A percentile compares a stretch with the other conserved stretches of the same genome.
phyloP scores from a whole-genome alignment of 2,113 vertebrate species.

The Leptosomus discolor region DNA sequence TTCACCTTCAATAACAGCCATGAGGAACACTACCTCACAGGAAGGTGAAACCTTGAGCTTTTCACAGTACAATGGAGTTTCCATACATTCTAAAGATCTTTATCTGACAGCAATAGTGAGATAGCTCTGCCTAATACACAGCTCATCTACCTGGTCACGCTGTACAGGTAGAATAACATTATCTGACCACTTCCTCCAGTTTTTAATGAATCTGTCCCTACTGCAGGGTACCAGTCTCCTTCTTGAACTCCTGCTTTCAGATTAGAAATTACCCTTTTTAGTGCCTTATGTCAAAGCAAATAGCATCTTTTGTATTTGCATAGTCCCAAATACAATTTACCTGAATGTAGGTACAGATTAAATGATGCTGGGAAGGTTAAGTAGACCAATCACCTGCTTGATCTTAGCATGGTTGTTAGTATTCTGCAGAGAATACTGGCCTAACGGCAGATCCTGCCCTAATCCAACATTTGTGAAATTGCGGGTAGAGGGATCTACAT shows the following conservation, averaged over 20 bases:
- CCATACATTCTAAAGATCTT: not conserved
- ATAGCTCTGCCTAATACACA: not conserved
- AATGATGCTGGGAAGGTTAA: not conserved
- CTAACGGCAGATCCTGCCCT: not conserved
- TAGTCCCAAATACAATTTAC: not conserved
- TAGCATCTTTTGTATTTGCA: not conserved
- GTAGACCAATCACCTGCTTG: not conserved
- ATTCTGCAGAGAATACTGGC: not conserved
- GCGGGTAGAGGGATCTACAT: not conserved
- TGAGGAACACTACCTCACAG: not conserved
- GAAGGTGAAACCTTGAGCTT: not conserved
- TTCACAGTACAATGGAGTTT: not conserved
- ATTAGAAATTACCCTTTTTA: not conserved
- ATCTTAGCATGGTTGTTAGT: not conserved
- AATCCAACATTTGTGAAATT: not conserved
- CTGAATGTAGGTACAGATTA: not conserved
- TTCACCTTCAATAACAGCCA: not conserved
- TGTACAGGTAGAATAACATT: accelerated
- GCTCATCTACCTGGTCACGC: not conserved
- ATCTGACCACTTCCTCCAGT: not conserved
- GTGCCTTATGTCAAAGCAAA: not conserved
- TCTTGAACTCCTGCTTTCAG: not conserved
- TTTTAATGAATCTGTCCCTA: not conserved
- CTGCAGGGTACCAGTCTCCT: not conserved
- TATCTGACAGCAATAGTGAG: not conserved